Conservation (phyloP, 2,113 vertebrate genomes). For the Nipponia nippon region DNA sequence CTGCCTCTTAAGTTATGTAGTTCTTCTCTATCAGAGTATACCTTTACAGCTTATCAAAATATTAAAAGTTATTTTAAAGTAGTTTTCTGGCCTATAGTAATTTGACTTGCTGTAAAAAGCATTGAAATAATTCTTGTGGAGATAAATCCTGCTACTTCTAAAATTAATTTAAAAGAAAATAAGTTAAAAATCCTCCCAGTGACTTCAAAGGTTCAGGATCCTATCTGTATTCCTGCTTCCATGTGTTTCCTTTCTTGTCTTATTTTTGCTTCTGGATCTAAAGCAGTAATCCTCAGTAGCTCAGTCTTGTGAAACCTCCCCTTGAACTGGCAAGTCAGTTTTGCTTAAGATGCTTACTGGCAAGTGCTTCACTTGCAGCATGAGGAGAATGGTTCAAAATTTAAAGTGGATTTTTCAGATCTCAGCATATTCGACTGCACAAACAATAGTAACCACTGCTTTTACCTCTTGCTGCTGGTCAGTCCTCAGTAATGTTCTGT, state of each 20-base stretch:
- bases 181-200: background rate
- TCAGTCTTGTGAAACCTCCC: background rate
- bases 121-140: background rate
- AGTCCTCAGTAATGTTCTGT: background rate
- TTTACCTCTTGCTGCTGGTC: background rate
- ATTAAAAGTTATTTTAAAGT: background rate
- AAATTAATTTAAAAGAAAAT: background rate
- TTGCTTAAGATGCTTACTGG: slow-evolving; percentile 6
- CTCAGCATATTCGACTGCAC: background rate
- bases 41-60: background rate
- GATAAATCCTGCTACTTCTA: background rate
- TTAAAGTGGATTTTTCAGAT: background rate
- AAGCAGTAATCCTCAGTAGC: background rate
- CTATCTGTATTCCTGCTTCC: background rate
- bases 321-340: background rate
- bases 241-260: background rate
- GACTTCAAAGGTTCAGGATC: background rate
- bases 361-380: background rate
- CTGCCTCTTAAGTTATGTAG: background rate
- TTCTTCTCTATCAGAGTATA: background rate
- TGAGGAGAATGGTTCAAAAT: background rate
- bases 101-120: background rate
- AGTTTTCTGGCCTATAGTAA: background rate
- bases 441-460: background rate
- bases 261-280: background rate